Conservation (phyloP, 2,113 vertebrate species). For the Phylloscopus whistleri region DNA sequence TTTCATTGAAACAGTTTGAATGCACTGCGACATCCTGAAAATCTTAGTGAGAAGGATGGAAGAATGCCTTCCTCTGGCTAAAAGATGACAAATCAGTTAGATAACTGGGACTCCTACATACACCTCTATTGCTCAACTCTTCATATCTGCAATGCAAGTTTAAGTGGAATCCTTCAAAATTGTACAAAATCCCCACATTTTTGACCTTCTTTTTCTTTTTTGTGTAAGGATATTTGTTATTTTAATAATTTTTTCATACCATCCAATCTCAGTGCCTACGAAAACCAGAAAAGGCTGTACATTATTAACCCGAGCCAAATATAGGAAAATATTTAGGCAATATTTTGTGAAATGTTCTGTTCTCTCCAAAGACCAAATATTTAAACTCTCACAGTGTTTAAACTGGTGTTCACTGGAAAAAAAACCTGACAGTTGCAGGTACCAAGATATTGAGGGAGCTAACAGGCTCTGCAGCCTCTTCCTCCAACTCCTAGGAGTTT, state of each 20-base stretch:
- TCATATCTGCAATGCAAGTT: not conserved
- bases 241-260: not conserved
- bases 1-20: not conserved
- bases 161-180: not conserved
- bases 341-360: not conserved
- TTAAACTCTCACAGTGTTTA: not conserved
- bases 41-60: not conserved
- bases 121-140: not conserved
- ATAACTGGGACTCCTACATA: not conserved
- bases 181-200: accelerated
- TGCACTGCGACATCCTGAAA: not conserved
- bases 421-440: accelerated
- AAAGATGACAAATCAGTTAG: not conserved
- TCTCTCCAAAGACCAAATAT: not conserved
- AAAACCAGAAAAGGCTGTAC: not conserved
- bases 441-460: not conserved
- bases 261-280: not conserved
- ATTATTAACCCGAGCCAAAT: not conserved
- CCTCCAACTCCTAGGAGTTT: accelerated
- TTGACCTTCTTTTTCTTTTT: not conserved
- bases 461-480: not conserved
- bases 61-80: not conserved
- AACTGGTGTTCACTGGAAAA: not conserved
- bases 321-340: not conserved
- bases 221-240: not conserved